Percentiles rank a stretch among this genome's conserved stretches.
These are phyloP conservation scores for Lophius piscatorius DNA, from an alignment of 2,113 vertebrate genomes.

Conservation along the genomic window DNA sequence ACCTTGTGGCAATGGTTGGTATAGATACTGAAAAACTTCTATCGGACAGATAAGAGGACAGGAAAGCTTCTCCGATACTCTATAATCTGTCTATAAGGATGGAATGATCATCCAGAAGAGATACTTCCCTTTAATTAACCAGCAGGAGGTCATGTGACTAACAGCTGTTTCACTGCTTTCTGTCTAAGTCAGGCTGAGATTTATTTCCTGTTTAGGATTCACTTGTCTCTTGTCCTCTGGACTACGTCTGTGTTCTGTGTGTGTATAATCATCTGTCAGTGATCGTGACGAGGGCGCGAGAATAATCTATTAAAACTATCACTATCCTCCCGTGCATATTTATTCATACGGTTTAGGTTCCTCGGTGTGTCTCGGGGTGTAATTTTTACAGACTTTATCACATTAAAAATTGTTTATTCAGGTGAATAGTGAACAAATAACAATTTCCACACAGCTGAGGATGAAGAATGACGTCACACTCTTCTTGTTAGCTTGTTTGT, in stretches of 20 bases:
- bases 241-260: constrained; percentile 34
- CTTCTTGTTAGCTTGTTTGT: constrained; percentile 48
- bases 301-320: not conserved
- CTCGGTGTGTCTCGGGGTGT: too few relatives aligned
- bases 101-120: too few relatives aligned
- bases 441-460: constrained; percentile 27
- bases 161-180: too few relatives aligned
- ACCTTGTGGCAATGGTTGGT: too few relatives aligned
- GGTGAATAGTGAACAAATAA: constrained; percentile 30
- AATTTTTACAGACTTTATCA: constrained; percentile 1
- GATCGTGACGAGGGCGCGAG: constrained; percentile 26
- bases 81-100: too few relatives aligned
- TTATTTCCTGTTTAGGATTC: constrained; percentile 44
- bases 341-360: too few relatives aligned
- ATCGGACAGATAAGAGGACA: too few relatives aligned
- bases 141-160: too few relatives aligned
- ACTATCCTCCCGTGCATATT: not conserved
- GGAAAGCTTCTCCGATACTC: too few relatives aligned
- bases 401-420: constrained; percentile 19
- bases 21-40: too few relatives aligned
- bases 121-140: too few relatives aligned
- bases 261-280: constrained; percentile 15
- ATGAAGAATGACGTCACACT: constrained; percentile 48
- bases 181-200: too few relatives aligned
- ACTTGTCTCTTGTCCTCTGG: constrained; percentile 40